Evolutionary conservation across 2,888 invertebrate genomes (phyloP), one percentile per base, ranked within the genome.

Genomic region (Aphodius sticticus): DNA sequence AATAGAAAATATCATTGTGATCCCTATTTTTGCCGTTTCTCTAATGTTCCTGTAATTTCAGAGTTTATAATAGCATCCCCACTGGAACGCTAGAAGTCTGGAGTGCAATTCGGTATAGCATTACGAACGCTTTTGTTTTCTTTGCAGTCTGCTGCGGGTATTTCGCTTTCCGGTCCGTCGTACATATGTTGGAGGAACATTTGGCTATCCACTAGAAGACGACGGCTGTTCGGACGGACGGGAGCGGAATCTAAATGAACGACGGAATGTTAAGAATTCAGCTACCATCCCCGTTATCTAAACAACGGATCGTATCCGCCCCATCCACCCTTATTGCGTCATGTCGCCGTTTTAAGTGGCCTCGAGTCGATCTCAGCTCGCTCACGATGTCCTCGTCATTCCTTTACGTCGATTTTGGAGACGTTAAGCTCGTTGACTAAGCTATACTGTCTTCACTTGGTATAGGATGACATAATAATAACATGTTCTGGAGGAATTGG

Each of bases 131-230:
- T 53, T 12, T 53, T 53, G 53, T 53, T 53, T 53, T 53, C 53
- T 53, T 53, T 53, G 53, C 53, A 7, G 53, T 53, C 53, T 12
- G 53, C 53, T 53, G 53, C 53, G 53, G 6, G 9, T 53, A 53
- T 53, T 53, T 53, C 53, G 53, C 53, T 53, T 53, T 53, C 53
- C 53, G 53, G 53, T 53, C 12, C 53, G 53, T 53, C 53, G 53
- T 1, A 12, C 53, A 5, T 12, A 53, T 12, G 12, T 53, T 1
- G 9, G 53, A 53, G 53, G 9, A 53, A 53, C 53, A 53, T 53
- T 53, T 53, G 53, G 53, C 53, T 53, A 53, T 53, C 53, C 53
- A 53, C 53, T 53, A 53, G 53, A 53, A 53, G 53, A 53, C 53
- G 53, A 53, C 53, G 53, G 53, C 3, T 53, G 53, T 12, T 53